A percentile compares a stretch with the other conserved stretches of the same genome.
Evolutionary conservation across 2,113 vertebrate species (phyloP).

Genomic region (Scytalopus superciliaris): DNA sequence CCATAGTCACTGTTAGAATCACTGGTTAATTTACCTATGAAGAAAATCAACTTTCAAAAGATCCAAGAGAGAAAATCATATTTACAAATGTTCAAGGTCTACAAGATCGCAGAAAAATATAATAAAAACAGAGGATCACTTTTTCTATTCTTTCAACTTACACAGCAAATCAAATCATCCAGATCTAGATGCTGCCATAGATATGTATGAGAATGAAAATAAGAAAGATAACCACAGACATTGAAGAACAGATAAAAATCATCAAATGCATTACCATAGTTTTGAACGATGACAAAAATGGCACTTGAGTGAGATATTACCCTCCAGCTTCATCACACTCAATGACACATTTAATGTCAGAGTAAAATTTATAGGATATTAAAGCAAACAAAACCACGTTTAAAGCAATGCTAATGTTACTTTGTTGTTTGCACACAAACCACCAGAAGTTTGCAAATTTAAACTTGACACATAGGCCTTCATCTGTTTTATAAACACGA

Average conservation of each 20-base stretch:
- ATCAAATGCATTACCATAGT: slow-evolving; percentile 24
- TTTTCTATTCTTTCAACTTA: slow-evolving; percentile 19
- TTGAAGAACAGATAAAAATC: slow-evolving; percentile 37
- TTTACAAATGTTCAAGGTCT: slow-evolving; percentile 67
- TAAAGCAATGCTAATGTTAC: slow-evolving; percentile 12
- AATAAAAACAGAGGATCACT: slow-evolving; percentile 45
- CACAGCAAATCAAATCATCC: slow-evolving; percentile 55
- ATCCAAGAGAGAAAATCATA: slow-evolving; percentile 34
- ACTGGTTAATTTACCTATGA: slow-evolving; percentile 43
- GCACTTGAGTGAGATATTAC: slow-evolving; percentile 22
- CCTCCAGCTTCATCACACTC: slow-evolving; percentile 30
- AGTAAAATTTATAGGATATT: slow-evolving; percentile 3
- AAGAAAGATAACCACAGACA: slow-evolving; percentile 23
- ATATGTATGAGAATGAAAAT: slow-evolving; percentile 51
- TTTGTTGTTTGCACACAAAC: slow-evolving; percentile 18
- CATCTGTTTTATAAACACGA: neutral
- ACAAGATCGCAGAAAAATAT: slow-evolving; percentile 26
- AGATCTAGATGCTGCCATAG: slow-evolving; percentile 14
- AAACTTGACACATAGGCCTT: neutral
- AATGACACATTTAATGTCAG: slow-evolving; percentile 1
- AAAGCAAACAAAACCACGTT: slow-evolving; percentile 35
- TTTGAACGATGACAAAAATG: slow-evolving; percentile 39
- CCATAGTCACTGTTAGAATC: slow-evolving; percentile 13
- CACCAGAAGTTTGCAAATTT: slow-evolving; percentile 22
- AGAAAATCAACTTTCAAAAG: slow-evolving; percentile 51